Conservation (phyloP, 2,888 invertebrate genomes). For the Mallateleia sp. region DNA sequence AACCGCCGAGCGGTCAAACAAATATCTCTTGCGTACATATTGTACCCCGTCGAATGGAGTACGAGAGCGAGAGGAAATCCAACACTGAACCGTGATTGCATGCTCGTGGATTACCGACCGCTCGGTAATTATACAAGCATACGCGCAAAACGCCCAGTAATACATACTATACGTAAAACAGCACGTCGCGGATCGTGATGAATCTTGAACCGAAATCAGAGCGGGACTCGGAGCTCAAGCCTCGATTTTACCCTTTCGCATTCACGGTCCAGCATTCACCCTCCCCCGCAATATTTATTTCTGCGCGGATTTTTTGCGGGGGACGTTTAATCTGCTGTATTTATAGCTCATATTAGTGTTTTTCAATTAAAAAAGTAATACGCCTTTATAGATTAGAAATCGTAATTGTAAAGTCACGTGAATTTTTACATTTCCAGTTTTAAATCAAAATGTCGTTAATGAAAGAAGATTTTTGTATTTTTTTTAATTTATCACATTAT, state of each 20-base stretch:
- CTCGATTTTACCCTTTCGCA: not conserved
- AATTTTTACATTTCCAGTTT: too few relatives aligned
- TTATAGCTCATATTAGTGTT: not conserved
- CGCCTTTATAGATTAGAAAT: too few relatives aligned
- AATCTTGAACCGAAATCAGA: constrained; percentile 26
- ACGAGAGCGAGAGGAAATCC: constrained; percentile 81
- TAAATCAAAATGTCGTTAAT: too few relatives aligned
- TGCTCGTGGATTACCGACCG: constrained; percentile 87
- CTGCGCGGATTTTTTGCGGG: not conserved
- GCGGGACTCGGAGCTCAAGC: not conserved
- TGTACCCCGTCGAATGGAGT: constrained; percentile 52
- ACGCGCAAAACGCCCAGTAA: constrained; percentile 84
- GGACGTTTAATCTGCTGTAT: constrained; percentile 3
- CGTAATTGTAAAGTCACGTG: too few relatives aligned
- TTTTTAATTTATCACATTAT: too few relatives aligned
- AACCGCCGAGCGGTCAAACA: constrained; percentile 78
- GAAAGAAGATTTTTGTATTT: too few relatives aligned
- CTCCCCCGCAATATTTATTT: not conserved
- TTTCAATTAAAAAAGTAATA: too few relatives aligned
- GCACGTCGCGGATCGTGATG: constrained; percentile 52
- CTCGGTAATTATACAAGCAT: constrained; percentile 87
- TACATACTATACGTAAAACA: constrained; percentile 57
- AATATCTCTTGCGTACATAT: constrained; percentile 81
- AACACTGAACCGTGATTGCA: constrained; percentile 87
- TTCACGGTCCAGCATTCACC: too few relatives aligned